Conservation (phyloP, 1,140 invertebrate genomes). For the Drosophila triauraria region DNA sequence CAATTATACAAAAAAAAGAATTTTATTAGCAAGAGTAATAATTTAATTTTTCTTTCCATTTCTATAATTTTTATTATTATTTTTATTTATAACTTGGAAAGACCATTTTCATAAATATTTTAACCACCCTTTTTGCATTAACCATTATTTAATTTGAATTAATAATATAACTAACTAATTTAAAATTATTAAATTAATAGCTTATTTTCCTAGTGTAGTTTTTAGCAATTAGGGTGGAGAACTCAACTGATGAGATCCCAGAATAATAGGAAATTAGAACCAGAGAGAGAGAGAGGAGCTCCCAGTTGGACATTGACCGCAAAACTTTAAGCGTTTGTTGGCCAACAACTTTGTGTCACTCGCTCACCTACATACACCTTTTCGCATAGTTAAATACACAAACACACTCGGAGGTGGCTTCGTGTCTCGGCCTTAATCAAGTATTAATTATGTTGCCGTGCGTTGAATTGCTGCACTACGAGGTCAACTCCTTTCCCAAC, state of each 20-base stretch:
- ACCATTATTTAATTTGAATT: too few relatives aligned
- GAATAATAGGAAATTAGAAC: not conserved
- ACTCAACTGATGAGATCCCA: not conserved
- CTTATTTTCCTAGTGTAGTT: not conserved
- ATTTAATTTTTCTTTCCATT: too few relatives aligned
- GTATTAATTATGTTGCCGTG: constrained; percentile 63
- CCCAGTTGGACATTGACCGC: constrained; percentile 33
- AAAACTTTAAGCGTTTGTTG: constrained; percentile 46
- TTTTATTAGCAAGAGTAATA: too few relatives aligned
- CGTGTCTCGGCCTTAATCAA: constrained; percentile 57
- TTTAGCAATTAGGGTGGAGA: constrained; percentile 7
- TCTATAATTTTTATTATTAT: too few relatives aligned
- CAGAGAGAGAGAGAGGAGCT: constrained; percentile 10
- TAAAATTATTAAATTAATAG: too few relatives aligned
- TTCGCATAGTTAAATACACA: constrained; percentile 16
- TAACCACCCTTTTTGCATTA: too few relatives aligned
- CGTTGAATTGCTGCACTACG: constrained; percentile 51
- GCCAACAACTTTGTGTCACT: constrained; percentile 44
- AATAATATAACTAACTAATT: too few relatives aligned
- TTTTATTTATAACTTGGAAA: too few relatives aligned
- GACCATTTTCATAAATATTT: too few relatives aligned
- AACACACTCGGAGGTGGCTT: not conserved
- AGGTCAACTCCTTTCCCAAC: constrained; percentile 33
- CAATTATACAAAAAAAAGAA: too few relatives aligned
- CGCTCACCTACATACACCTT: constrained; percentile 9